Conservation (phyloP, 2,888 invertebrate genomes). For the Lycocerus yunnanus region DNA sequence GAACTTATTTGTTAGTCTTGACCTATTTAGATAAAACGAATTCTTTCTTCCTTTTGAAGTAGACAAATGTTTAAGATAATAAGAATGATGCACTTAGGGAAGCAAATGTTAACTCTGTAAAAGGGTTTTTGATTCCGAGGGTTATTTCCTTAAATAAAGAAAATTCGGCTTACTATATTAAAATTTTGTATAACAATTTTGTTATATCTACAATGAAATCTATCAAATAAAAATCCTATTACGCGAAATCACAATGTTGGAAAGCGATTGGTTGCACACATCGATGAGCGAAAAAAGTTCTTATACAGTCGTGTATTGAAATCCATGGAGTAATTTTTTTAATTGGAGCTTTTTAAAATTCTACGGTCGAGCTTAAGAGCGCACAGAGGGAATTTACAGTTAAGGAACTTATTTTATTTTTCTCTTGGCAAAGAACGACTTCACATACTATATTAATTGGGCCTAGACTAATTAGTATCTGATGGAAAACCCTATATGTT, state of each 20-base stretch:
- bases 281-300: conserved; percentile 15
- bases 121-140: background rate
- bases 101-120: background rate
- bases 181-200: conserved; percentile 8
- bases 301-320: background rate
- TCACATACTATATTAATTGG: background rate
- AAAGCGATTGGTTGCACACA: too few relatives aligned
- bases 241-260: background rate
- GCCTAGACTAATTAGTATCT: background rate
- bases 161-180: background rate
- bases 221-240: conserved; percentile 9
- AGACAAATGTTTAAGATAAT: conserved; percentile 24
- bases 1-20: background rate
- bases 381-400: background rate
- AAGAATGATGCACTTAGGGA: conserved; percentile 18
- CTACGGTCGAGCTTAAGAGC: background rate
- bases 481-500: too few relatives aligned
- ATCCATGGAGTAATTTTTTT: background rate
- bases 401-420: background rate
- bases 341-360: background rate
- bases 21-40: conserved; percentile 21
- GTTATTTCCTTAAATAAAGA: background rate
- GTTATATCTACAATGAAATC: conserved; percentile 7
- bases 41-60: conserved; percentile 22
- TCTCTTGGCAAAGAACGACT: background rate